These are phyloP conservation scores for Acanthosepion lycidas DNA, from an alignment of 2,888 invertebrate species.

Conservation along the genomic window DNA sequence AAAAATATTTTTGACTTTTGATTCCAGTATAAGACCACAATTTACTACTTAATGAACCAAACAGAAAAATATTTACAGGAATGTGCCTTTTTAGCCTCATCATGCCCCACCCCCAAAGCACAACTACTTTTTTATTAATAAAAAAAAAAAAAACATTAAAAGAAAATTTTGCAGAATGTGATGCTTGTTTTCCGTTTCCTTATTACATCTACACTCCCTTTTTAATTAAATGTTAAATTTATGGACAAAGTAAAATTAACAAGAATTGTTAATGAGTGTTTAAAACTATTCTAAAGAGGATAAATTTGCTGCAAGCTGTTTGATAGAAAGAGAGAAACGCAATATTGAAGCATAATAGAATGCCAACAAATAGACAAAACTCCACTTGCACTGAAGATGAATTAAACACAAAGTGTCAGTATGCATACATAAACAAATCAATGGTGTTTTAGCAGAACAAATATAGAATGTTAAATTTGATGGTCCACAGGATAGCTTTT, in stretches of 20 bases:
- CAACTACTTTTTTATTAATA: too few species aligned
- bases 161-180: too few species aligned
- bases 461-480: neutral
- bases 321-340: neutral
- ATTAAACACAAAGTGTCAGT: neutral
- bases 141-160: too few species aligned
- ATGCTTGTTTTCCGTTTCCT: neutral
- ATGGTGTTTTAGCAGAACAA: neutral
- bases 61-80: too few species aligned
- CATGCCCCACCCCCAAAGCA: too few species aligned
- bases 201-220: neutral
- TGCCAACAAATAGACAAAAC: neutral
- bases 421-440: conserved; percentile 14
- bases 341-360: neutral
- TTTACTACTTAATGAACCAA: too few species aligned
- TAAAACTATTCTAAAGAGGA: neutral
- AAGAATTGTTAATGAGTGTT: neutral
- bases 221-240: neutral
- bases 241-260: neutral
- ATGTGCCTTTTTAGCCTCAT: too few species aligned
- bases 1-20: too few species aligned
- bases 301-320: neutral
- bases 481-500: neutral
- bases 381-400: neutral
- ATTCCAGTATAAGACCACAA: too few species aligned